Conservation (phyloP, 2,888 invertebrate species). For the Ellobium chinense region DNA sequence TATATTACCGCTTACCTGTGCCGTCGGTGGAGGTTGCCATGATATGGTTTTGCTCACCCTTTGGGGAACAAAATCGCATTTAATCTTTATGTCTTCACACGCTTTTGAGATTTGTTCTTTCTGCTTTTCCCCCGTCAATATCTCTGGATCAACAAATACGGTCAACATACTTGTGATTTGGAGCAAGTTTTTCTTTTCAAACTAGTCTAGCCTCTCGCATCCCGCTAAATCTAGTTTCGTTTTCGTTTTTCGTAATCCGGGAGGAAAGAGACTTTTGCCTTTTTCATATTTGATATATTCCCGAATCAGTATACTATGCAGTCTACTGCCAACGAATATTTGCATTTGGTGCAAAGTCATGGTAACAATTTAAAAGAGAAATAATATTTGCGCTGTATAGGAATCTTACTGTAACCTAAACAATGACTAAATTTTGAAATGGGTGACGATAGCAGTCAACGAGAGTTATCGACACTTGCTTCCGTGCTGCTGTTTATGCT, state of each 20-base stretch:
- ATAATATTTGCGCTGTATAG: neutral
- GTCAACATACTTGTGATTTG: no score
- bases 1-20: conserved; percentile 19
- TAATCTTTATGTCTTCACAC: conserved; percentile 16
- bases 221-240: no score
- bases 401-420: neutral
- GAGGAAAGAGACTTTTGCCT: no score
- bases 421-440: neutral
- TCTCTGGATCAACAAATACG: conserved; percentile 41
- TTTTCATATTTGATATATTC: no score
- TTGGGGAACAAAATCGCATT: conserved; percentile 44
- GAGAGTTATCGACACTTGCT: conserved; percentile 14
- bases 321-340: no score
- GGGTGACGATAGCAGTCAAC: neutral
- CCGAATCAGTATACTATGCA: no score
- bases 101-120: conserved; percentile 21
- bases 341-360: no score
- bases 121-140: conserved; percentile 34
- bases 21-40: conserved; percentile 10
- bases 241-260: no score
- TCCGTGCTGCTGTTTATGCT: no score
- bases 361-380: no score
- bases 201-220: no score
- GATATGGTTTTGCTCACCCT: conserved; percentile 37
- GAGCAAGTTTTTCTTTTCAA: no score